Evolutionary conservation across 2,797 vertebrate species (phyloP).

Genomic region (Paedocypris micromegethes): DNA sequence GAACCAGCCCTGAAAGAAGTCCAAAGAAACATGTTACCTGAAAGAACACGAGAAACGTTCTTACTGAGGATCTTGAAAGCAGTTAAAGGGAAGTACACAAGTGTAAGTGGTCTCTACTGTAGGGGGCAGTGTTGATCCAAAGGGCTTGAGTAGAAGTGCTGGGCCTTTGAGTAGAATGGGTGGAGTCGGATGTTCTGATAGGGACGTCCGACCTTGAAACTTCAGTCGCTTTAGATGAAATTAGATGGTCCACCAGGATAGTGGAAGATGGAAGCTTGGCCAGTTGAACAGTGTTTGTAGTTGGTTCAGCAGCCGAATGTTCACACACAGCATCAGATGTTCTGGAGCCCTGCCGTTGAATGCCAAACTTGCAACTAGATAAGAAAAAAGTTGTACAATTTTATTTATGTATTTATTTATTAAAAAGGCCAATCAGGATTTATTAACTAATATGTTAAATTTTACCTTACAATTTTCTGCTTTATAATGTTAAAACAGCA

Average conservation of each 20-base stretch:
- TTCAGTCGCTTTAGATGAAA: too few species aligned
- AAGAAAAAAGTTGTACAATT: slow-evolving; percentile 7
- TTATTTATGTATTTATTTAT: not conserved
- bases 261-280: too few species aligned
- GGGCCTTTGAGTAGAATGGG: too few species aligned
- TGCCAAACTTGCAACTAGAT: slow-evolving; percentile 54
- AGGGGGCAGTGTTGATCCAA: too few species aligned
- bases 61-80: not conserved
- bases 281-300: too few species aligned
- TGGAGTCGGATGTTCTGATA: not conserved
- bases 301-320: not conserved
- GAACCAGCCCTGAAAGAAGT: slow-evolving; percentile 30
- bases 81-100: slow-evolving; percentile 31
- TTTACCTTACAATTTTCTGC: too few species aligned
- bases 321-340: slow-evolving; percentile 52
- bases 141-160: not conserved
- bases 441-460: too few species aligned
- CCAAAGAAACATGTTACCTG: not conserved
- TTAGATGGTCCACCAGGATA: too few species aligned
- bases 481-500: too few species aligned
- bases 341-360: slow-evolving; percentile 30
- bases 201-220: not conserved
- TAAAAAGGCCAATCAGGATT: not conserved
- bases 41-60: not conserved
- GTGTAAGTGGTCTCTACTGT: not conserved